Evolutionary conservation across 2,797 vertebrate genomes (phyloP).

Genomic region (Coluber constrictor): DNA sequence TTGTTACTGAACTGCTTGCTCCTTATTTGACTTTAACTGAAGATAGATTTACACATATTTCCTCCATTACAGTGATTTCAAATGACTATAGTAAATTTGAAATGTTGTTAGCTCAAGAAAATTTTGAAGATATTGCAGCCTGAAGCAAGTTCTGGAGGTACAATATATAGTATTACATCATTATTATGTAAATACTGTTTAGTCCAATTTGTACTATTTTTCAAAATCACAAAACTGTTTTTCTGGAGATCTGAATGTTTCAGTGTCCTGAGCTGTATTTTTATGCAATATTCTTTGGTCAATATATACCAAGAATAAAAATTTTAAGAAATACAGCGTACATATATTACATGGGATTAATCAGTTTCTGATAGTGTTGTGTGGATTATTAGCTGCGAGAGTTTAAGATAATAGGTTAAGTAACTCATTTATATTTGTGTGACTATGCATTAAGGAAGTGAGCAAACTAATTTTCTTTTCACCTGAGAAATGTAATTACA

Average conservation of each 20-base stretch:
- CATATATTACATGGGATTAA: background rate
- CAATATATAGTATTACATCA: background rate
- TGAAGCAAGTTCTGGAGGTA: background rate
- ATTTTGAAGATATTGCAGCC: background rate
- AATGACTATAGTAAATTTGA: background rate
- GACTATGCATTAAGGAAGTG: background rate
- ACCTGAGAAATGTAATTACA: background rate
- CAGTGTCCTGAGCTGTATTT: slow-evolving; percentile 3
- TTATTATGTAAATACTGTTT: background rate
- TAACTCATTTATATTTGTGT: background rate
- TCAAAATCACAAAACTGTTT: slow-evolving; percentile 28
- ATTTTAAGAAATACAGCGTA: background rate
- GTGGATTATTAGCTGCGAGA: background rate
- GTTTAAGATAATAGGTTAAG: slow-evolving; percentile 7
- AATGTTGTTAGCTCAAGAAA: background rate
- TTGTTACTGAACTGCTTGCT: background rate
- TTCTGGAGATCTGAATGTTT: slow-evolving; percentile 26
- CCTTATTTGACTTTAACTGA: background rate
- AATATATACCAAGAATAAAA: slow-evolving; percentile 9
- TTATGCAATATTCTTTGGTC: slow-evolving; percentile 39
- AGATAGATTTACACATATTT: background rate
- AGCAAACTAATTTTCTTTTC: slow-evolving; percentile 21
- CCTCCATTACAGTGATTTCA: background rate
- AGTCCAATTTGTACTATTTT: slow-evolving; percentile 25
- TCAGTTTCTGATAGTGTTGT: background rate